Evolutionary conservation across 2,888 invertebrate genomes (phyloP).

Genomic region (Rhamphomyia laevipes): DNA sequence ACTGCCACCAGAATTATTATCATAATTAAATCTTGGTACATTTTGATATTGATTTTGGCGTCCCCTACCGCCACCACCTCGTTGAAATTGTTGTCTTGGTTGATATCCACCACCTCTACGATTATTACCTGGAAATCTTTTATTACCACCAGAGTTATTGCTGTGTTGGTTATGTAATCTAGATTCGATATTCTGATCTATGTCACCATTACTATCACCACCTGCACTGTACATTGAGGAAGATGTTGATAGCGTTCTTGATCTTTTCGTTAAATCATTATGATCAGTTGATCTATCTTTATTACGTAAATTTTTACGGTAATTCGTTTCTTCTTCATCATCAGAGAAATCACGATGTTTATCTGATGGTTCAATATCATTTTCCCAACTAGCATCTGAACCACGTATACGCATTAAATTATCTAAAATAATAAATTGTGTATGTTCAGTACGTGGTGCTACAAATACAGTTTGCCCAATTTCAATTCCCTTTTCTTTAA

Average conservation of each 20-base stretch:
- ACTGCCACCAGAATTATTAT: background rate
- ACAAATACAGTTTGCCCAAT: constrained; percentile 66
- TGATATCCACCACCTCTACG: background rate
- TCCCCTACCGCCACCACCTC: background rate
- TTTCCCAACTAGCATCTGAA: constrained; percentile 79
- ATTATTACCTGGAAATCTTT: background rate
- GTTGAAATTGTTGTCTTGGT: background rate
- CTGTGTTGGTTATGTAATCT: background rate
- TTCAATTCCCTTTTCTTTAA: constrained; percentile 50
- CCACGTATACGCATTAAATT: constrained; percentile 66
- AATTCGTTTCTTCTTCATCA: constrained; percentile 67
- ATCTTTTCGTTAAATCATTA: constrained; percentile 8
- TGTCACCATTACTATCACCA: no score
- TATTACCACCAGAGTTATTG: background rate
- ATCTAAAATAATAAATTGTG: constrained; percentile 61
- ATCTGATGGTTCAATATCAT: constrained; percentile 68
- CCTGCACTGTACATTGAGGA: background rate
- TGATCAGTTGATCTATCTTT: constrained; percentile 24
- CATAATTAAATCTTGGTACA: background rate
- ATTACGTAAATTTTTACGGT: constrained; percentile 36
- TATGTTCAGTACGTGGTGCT: constrained; percentile 66
- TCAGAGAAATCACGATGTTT: constrained; percentile 71
- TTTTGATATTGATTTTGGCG: background rate
- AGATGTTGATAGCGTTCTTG: background rate
- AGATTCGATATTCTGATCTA: background rate